These are phyloP conservation scores for Tortrix viridana DNA, from an alignment of 2,888 invertebrate species.

Conservation along the genomic window DNA sequence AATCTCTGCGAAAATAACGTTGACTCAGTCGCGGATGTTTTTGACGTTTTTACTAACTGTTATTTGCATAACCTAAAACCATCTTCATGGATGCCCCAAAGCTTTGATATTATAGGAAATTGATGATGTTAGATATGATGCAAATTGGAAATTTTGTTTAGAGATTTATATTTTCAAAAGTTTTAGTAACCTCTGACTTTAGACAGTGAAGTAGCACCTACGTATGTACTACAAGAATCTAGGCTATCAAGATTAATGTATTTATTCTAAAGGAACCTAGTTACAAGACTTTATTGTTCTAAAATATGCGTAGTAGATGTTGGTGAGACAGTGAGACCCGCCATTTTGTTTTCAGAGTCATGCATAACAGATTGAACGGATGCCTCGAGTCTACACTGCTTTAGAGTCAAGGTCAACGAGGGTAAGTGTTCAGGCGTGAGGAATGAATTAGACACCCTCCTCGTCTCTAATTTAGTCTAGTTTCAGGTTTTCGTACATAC, in stretches of 20 bases:
- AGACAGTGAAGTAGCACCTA: no score
- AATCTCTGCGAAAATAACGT: conserved; percentile 32
- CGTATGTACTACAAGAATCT: no score
- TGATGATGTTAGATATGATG: no score
- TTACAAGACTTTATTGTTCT: no score
- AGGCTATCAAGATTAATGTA: no score
- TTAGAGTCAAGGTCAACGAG: conserved; percentile 10
- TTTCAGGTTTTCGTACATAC: neutral
- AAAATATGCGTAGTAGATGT: no score
- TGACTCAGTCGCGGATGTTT: conserved; percentile 31
- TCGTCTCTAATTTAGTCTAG: conserved; percentile 3
- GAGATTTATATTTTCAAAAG: no score
- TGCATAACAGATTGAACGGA: conserved; percentile 13
- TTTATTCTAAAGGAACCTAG: no score
- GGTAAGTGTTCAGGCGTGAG: neutral
- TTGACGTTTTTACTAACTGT: conserved; percentile 9
- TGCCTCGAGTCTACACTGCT: neutral
- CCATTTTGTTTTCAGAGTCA: conserved; percentile 14
- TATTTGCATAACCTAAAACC: neutral
- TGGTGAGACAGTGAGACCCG: neutral
- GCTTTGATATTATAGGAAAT: no score
- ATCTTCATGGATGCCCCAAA: neutral
- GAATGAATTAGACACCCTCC: conserved; percentile 6
- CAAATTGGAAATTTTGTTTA: no score
- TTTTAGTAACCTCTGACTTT: no score